Evolutionary conservation across 2,888 invertebrate genomes (phyloP), one percentile per base, ranked within the genome.

Genomic region (Archips crataeganus): DNA sequence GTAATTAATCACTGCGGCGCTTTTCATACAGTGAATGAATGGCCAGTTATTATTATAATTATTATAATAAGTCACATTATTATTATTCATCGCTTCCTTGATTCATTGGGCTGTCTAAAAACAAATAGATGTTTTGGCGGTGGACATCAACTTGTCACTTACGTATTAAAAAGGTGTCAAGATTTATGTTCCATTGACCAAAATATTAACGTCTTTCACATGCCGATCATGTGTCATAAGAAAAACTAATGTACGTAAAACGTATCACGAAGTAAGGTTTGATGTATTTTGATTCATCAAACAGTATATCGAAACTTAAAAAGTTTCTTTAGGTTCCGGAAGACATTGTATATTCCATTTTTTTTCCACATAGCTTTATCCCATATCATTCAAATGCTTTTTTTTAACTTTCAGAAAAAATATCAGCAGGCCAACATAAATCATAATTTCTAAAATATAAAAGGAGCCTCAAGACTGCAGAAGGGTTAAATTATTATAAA

Each of bases 1-100:
- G 75, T 69, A 74, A 84, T 84, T 81, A 84, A 84, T 85, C 82
- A 82, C 72, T 74, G 80, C 79, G 81, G 79, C 78, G 78, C 73
- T 78, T 79, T 81, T 81, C 79, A 77, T 78, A 75, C 42, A 73
- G 74, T 74, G 62, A 62, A 42, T 67, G 71, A 64, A 75, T 57
- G 71, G 63, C 73, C 73, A 61, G 74, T 66, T 75, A 76, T 71
- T 74, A 66, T 75, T 71, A 63, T 75, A 67, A 75, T 75, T 75
- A 74, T 69, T 64, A 74, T 69, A 64, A 69, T 65, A 69, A 70
- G 60, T 51, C 69, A 65, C 51, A 70, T 74, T 65, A 70, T 70
- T 34, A 69, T 69, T 60, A 69, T 65, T 74, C 69, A 60, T 65
- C 51, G 63, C 69, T 70, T 74, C 74, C 69, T 60, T 65, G 49